phyloP scores from a whole-genome alignment of 2,113 vertebrate genomes.

The Coracopsis vasa region DNA sequence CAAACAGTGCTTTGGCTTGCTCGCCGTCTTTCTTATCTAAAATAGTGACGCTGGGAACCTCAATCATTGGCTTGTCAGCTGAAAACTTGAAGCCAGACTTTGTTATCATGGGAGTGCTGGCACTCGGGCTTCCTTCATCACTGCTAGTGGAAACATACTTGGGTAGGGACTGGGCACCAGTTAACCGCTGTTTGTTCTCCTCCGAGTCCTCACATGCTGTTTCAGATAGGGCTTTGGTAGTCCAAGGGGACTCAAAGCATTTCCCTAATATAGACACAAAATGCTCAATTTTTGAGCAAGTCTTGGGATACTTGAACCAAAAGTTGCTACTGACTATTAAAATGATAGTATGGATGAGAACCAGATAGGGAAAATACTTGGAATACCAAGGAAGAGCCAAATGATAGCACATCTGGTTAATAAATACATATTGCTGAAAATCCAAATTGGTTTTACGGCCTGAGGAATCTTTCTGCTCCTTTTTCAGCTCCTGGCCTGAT shows the following conservation, averaged over 20 bases:
- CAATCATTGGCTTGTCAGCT: slow-evolving; percentile 89
- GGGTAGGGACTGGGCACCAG: slow-evolving; percentile 85
- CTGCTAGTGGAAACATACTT: slow-evolving; percentile 96
- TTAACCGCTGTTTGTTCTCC: slow-evolving; percentile 94
- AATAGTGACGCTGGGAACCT: slow-evolving; percentile 95
- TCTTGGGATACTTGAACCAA: slow-evolving; percentile 99
- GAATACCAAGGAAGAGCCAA: slow-evolving; percentile 98
- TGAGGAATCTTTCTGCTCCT: slow-evolving; percentile 76
- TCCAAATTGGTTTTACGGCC: slow-evolving; percentile 93
- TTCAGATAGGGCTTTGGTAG: slow-evolving; percentile 95
- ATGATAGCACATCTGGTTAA: slow-evolving; percentile 99
- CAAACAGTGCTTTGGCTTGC: slow-evolving; percentile 96
- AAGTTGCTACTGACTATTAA: slow-evolving; percentile 99
- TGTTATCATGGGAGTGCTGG: slow-evolving; percentile 87
- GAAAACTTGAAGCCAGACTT: slow-evolving; percentile 94
- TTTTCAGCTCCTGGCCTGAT: slow-evolving; percentile 63
- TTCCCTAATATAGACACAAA: slow-evolving; percentile 97
- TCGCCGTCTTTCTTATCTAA: slow-evolving; percentile 98
- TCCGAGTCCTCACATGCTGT: slow-evolving; percentile 96
- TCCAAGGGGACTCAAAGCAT: slow-evolving; percentile 98
- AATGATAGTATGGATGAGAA: slow-evolving; percentile 96
- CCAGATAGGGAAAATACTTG: slow-evolving; percentile 98
- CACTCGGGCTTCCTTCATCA: slow-evolving; percentile 93
- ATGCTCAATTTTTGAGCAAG: slow-evolving; percentile 97
- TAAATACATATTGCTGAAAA: slow-evolving; percentile 99